Evolutionary conservation across 2,113 vertebrate genomes (phyloP).

Genomic region (Isichthys henryi): DNA sequence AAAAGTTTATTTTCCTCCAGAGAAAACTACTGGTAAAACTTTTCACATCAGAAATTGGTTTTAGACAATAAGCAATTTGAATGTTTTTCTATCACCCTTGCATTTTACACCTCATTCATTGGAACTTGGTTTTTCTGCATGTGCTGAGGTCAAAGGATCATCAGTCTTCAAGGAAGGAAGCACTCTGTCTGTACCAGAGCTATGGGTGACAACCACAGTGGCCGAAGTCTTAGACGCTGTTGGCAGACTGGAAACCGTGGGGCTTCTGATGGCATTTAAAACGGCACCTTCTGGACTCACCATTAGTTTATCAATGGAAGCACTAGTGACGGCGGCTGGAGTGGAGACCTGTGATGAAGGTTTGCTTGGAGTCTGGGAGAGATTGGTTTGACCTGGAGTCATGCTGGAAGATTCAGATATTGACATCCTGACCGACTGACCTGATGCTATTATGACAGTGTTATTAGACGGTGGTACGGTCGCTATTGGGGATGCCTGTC

Average conservation of each 20-base stretch:
- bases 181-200: constrained; percentile 50
- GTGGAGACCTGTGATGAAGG: constrained; percentile 39
- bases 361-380: constrained; percentile 32
- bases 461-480: constrained; percentile 38
- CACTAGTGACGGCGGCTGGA: constrained; percentile 56
- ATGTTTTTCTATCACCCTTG: background rate
- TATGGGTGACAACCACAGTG: constrained; percentile 55
- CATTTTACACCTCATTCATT: constrained; percentile 27
- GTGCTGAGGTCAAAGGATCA: constrained; percentile 38
- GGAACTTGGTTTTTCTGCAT: constrained; percentile 37
- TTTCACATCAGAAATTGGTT: background rate
- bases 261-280: constrained; percentile 71
- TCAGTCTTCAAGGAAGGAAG: constrained; percentile 55
- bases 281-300: constrained; percentile 82
- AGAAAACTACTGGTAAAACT: background rate
- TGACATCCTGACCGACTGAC: constrained; percentile 40
- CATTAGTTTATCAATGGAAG: constrained; percentile 71
- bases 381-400: constrained; percentile 34
- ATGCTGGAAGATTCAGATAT: constrained; percentile 28
- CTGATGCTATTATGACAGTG: constrained; percentile 36
- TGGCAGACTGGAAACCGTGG: constrained; percentile 51
- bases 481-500: constrained; percentile 45
- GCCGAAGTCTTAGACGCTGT: constrained; percentile 54
- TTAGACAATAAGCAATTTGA: background rate
- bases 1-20: background rate